Conservation (phyloP, 2,113 vertebrate genomes). For the Tautogolabrus adspersus region DNA sequence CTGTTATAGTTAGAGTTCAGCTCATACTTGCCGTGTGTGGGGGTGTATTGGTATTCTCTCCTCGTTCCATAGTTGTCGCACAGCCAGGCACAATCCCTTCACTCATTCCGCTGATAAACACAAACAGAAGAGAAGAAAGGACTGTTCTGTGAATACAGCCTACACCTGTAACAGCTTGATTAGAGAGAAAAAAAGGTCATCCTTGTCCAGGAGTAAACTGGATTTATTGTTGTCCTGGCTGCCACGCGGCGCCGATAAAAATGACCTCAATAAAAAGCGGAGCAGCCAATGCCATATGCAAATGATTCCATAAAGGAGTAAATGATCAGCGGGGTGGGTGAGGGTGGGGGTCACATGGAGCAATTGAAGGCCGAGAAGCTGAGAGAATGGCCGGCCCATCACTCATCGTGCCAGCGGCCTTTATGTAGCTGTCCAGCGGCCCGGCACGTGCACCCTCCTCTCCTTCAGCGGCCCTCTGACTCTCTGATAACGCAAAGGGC, state of each 20-base stretch:
- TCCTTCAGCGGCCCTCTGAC: conserved; percentile 65
- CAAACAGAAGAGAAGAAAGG: conserved; percentile 23
- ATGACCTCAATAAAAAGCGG: conserved; percentile 77
- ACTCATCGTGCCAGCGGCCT: conserved; percentile 78
- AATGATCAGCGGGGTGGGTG: conserved; percentile 40
- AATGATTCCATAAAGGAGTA: conserved; percentile 76
- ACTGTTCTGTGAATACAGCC: conserved; percentile 14
- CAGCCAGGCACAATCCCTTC: background rate
- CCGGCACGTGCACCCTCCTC: conserved; percentile 66
- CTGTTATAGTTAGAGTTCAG: too few relatives aligned
- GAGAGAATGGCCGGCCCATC: conserved; percentile 67
- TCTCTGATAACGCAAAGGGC: conserved; percentile 71
- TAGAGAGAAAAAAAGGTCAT: conserved; percentile 76
- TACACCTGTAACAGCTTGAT: conserved; percentile 70
- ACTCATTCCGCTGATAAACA: conserved; percentile 31
- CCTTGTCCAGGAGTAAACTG: conserved; percentile 74
- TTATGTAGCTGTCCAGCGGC: conserved; percentile 77
- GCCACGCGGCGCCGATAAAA: conserved; percentile 70
- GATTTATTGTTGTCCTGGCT: conserved; percentile 75
- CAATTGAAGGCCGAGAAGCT: conserved; percentile 51
- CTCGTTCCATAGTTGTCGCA: background rate
- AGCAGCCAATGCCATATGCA: conserved; percentile 79
- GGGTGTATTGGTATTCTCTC: conserved; percentile 20
- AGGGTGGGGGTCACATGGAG: conserved; percentile 46
- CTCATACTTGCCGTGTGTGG: background rate